Conservation (phyloP, 1,140 invertebrate species). For the Frieseomelitta varia region DNA sequence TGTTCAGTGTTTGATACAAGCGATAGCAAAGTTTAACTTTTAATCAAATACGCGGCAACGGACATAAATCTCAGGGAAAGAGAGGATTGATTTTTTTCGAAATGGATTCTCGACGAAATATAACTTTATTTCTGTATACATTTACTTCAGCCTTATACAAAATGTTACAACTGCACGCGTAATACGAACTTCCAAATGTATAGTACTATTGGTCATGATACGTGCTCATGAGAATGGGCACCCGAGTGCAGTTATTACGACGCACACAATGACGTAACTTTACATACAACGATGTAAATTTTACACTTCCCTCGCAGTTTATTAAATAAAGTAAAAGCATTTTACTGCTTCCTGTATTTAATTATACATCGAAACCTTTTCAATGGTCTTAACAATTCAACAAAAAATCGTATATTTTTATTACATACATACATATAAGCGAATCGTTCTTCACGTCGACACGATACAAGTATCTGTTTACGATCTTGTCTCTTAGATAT, state of each 20-base stretch:
- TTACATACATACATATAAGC: constrained; percentile 11
- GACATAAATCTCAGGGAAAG: background rate
- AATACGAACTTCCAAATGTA: constrained; percentile 46
- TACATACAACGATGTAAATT: background rate
- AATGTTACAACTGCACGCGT: constrained; percentile 69
- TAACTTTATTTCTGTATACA: constrained; percentile 67
- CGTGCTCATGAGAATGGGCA: background rate
- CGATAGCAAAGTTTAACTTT: background rate
- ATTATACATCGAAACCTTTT: constrained; percentile 24
- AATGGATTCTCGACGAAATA: constrained; percentile 47
- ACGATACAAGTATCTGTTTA: background rate
- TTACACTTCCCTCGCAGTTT: background rate
- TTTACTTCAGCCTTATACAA: constrained; percentile 75
- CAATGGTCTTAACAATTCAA: background rate
- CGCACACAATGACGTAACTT: constrained; percentile 7
- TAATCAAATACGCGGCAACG: background rate
- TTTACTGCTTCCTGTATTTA: background rate
- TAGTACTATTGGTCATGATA: constrained; percentile 44
- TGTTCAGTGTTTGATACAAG: background rate
- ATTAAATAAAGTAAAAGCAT: background rate
- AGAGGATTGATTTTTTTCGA: background rate
- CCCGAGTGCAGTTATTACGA: constrained; percentile 43
- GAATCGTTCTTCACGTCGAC: background rate
- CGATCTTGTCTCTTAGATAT: background rate
- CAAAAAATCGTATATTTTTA: constrained; percentile 19